Evolutionary conservation across 1,140 invertebrate genomes (phyloP).

Genomic region (Caenorhabditis brenneri): DNA sequence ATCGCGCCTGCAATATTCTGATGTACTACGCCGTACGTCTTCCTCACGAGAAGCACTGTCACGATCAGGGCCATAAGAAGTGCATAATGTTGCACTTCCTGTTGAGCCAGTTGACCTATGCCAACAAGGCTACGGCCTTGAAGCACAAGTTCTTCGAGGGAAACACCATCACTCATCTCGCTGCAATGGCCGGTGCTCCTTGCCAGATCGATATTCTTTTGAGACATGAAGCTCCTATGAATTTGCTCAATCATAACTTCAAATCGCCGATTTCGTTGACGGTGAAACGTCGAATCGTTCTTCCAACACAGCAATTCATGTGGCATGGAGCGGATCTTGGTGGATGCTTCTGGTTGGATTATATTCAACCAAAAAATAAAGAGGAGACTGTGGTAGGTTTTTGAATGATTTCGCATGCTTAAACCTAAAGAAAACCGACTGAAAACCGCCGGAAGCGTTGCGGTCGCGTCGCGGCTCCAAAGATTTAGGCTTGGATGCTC

Average conservation of each 20-base stretch:
- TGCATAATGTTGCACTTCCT: not conserved
- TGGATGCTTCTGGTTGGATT: not conserved
- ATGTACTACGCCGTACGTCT: not conserved
- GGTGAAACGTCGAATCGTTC: not conserved
- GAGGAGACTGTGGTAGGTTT: not conserved
- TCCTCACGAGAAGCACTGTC: not conserved
- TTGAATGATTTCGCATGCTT: too few species aligned
- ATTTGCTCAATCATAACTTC: not conserved
- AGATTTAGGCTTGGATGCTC: too few species aligned
- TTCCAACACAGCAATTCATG: not conserved
- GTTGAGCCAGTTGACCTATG: too few species aligned
- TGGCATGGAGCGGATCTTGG: constrained; percentile 33
- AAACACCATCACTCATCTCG: not conserved
- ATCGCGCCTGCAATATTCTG: not conserved
- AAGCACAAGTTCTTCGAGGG: not conserved
- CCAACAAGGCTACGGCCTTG: not conserved
- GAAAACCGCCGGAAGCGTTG: too few species aligned
- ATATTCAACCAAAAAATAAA: not conserved
- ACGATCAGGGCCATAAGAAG: not conserved
- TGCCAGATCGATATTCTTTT: constrained; percentile 10
- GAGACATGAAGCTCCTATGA: not conserved
- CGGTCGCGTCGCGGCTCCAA: too few species aligned
- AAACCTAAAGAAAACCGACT: too few species aligned
- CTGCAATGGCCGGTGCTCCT: not conserved
- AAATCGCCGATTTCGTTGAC: not conserved